Conservation (phyloP, 2,888 invertebrate species). For the Acleris literana region DNA sequence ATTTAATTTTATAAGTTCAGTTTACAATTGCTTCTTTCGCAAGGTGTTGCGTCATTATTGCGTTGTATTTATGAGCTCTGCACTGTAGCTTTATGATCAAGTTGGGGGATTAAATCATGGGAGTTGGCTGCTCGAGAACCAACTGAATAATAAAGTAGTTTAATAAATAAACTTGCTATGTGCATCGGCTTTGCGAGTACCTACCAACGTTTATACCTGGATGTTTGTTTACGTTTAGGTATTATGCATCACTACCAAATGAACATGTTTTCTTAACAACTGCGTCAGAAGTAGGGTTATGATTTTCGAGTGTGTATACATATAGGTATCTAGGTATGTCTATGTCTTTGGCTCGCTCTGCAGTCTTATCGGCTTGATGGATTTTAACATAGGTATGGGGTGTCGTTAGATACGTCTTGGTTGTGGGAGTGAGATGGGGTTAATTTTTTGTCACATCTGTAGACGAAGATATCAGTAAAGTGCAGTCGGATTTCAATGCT, state of each 20-base stretch:
- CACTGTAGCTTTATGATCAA: constrained; percentile 35
- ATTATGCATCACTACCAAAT: background rate
- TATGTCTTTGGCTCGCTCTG: too few species aligned
- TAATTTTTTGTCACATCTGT: too few species aligned
- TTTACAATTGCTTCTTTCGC: constrained; percentile 37
- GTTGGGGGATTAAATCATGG: constrained; percentile 37
- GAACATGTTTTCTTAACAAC: background rate
- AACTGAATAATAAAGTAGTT: constrained; percentile 34
- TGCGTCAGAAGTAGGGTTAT: background rate
- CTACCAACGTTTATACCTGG: background rate
- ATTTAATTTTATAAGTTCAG: constrained; percentile 41
- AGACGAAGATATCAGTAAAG: too few species aligned
- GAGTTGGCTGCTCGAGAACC: constrained; percentile 24
- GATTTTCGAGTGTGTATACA: too few species aligned
- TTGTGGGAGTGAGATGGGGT: too few species aligned
- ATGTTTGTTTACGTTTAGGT: background rate
- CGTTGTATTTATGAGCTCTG: constrained; percentile 33
- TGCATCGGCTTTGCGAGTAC: constrained; percentile 14
- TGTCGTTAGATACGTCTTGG: too few species aligned
- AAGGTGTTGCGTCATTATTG: constrained; percentile 31
- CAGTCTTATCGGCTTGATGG: too few species aligned
- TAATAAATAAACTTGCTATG: constrained; percentile 27
- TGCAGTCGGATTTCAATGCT: too few species aligned
- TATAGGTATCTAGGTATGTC: too few species aligned
- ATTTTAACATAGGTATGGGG: too few species aligned